Evolutionary conservation across 2,888 invertebrate genomes (phyloP).

Genomic region (Camponotus fellah): DNA sequence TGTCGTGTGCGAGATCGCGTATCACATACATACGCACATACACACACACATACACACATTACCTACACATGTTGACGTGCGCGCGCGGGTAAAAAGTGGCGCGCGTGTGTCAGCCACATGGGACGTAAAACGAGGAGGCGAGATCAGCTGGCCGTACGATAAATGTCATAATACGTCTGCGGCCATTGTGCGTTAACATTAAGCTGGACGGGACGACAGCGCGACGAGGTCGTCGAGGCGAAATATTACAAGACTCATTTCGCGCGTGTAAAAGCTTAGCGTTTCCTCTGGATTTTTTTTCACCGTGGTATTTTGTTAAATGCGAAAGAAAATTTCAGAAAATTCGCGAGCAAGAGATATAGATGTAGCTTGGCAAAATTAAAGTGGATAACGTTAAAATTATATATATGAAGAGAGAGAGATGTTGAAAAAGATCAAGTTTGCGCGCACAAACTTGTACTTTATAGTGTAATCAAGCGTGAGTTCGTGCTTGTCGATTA

Average conservation of each 20-base stretch:
- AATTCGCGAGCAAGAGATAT: neutral
- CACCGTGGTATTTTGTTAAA: neutral
- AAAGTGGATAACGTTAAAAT: neutral
- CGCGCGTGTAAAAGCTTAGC: neutral
- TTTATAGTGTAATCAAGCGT: neutral
- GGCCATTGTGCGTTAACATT: conserved; percentile 43
- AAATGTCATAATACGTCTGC: conserved; percentile 56
- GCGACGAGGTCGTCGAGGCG: conserved; percentile 33
- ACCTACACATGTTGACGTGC: neutral
- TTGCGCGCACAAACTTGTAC: neutral
- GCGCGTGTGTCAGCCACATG: conserved; percentile 15
- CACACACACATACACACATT: neutral
- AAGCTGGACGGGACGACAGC: conserved; percentile 13
- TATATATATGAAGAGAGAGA: neutral
- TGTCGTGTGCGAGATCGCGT: conserved; percentile 32
- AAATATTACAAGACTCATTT: conserved; percentile 31
- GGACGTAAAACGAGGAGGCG: conserved; percentile 45
- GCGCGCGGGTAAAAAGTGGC: conserved; percentile 29
- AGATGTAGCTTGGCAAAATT: neutral
- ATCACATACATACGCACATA: neutral
- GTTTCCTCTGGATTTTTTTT: neutral
- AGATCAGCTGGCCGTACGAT: conserved; percentile 53
- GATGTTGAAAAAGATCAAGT: neutral
- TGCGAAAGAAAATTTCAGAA: neutral
- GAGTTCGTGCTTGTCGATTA: conserved; percentile 26